Evolutionary conservation across 2,888 invertebrate species (phyloP), one percentile per base, ranked within the genome.

Genomic region (Habroteleia sp.): DNA sequence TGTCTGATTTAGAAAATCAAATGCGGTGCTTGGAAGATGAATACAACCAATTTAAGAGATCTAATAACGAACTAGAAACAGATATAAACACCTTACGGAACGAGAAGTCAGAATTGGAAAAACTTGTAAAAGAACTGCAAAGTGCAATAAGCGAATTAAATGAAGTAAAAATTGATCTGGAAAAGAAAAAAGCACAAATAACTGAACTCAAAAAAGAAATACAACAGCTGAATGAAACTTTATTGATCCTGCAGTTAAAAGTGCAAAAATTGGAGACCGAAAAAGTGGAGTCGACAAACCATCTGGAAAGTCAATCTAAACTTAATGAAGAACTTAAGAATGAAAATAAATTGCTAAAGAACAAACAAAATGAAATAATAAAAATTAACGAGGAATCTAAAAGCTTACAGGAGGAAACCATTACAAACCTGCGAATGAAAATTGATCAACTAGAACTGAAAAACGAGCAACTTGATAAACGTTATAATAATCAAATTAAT

Each of bases 281-380:
- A 46, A 56, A 44, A 16, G 14, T 8, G n/a, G 14, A 58, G 23
- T 42, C 20, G 0, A 14, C 7, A 1, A 14, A 33, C n/a, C 35
- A 16, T 6, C 16, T 62, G 6, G 7, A 20, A 4, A 50, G 39
- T 14, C 31, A 60, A 8, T 17, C 0, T 1, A 60, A 48, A 17
- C 10, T 29, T 8, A 60, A 60, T 20, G 46, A 62, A 0, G 17
- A 63, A 29, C 50, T 76, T 13, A 25, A 4, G 2, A 58, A 41
- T 31, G 76, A 79, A 75, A 78, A 74, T 44, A 76, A 74, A 52
- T 52, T 33, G 11, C 46, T 79, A 23, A 76, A 77, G 23, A 60
- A 77, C n/a, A 68, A 68, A 10, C 56, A 78, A 25, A 74, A 76
- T 14, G 76, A 79, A 48, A 52, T 77, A 31, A 39, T 65, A 4